Evolutionary conservation across 2,113 vertebrate genomes (phyloP).

Genomic region (Setophaga coronata): DNA sequence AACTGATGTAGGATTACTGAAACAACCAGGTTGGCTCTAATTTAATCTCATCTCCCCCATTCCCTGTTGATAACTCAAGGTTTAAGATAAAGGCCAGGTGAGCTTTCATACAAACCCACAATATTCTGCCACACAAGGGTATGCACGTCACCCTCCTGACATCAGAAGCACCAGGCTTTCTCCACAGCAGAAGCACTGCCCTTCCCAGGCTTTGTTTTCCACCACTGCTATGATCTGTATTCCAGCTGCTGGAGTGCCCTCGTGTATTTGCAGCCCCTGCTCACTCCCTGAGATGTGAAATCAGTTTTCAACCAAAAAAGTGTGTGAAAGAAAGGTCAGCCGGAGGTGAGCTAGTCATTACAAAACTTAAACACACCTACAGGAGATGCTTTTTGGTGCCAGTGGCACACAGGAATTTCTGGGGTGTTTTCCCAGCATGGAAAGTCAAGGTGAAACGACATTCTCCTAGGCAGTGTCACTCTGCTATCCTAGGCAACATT

Average conservation of each 20-base stretch:
- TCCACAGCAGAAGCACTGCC: accelerated
- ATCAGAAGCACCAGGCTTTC: neutral
- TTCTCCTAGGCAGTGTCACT: neutral
- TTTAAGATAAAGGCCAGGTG: neutral
- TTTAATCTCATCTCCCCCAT: neutral
- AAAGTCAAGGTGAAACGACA: neutral
- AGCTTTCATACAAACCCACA: neutral
- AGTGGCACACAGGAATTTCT: neutral
- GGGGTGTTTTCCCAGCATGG: accelerated
- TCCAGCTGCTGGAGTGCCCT: neutral
- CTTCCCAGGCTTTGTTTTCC: neutral
- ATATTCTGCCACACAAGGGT: neutral
- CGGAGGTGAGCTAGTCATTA: neutral
- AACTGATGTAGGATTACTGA: neutral
- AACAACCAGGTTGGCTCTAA: neutral
- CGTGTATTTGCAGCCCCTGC: neutral
- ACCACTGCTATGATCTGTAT: accelerated
- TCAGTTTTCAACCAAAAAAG: neutral
- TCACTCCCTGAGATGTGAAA: neutral
- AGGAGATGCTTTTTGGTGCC: neutral
- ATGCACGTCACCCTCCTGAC: neutral
- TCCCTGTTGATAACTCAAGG: neutral
- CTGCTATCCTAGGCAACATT: neutral
- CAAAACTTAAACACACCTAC: neutral
- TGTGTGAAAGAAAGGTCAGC: neutral